These are phyloP conservation scores for Otolemur garnettii DNA, from an alignment of 2,113 vertebrate genomes.

Conservation along the genomic window DNA sequence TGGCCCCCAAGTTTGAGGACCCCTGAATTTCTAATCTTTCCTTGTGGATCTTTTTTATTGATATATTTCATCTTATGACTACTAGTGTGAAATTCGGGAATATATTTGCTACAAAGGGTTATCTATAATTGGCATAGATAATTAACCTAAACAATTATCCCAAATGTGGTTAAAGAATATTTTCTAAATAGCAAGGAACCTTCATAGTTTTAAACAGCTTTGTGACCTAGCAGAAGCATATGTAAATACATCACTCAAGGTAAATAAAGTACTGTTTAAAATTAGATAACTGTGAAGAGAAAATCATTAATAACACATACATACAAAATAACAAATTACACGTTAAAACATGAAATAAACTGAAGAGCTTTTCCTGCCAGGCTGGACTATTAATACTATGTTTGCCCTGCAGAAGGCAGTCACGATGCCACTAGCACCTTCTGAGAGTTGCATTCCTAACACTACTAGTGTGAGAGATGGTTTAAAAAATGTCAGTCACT, in stretches of 20 bases:
- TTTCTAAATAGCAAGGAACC: slow-evolving; percentile 49
- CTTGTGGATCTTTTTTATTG: not conserved
- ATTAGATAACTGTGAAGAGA: slow-evolving; percentile 63
- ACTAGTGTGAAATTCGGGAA: slow-evolving; percentile 27
- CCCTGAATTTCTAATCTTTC: not conserved
- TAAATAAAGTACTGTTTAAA: slow-evolving; percentile 64
- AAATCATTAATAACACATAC: slow-evolving; percentile 53
- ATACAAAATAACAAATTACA: slow-evolving; percentile 58
- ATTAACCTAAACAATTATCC: not conserved
- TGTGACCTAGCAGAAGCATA: slow-evolving; percentile 47
- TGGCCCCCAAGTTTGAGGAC: too few relatives aligned
- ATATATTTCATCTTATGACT: slow-evolving; percentile 6
- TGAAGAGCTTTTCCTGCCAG: slow-evolving; percentile 62
- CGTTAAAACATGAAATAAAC: slow-evolving; percentile 70
- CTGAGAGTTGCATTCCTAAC: not conserved
- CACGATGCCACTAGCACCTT: slow-evolving; percentile 48
- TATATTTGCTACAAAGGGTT: slow-evolving; percentile 29
- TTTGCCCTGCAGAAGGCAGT: slow-evolving; percentile 38
- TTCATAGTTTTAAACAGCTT: slow-evolving; percentile 42
- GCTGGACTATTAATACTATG: slow-evolving; percentile 7
- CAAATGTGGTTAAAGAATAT: slow-evolving; percentile 29
- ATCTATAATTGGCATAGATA: not conserved
- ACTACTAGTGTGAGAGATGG: not conserved
- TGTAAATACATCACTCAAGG: slow-evolving; percentile 60
- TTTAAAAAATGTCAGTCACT: not conserved